Evolutionary conservation across 2,113 vertebrate genomes (phyloP).

Genomic region (Leucosticte australis): DNA sequence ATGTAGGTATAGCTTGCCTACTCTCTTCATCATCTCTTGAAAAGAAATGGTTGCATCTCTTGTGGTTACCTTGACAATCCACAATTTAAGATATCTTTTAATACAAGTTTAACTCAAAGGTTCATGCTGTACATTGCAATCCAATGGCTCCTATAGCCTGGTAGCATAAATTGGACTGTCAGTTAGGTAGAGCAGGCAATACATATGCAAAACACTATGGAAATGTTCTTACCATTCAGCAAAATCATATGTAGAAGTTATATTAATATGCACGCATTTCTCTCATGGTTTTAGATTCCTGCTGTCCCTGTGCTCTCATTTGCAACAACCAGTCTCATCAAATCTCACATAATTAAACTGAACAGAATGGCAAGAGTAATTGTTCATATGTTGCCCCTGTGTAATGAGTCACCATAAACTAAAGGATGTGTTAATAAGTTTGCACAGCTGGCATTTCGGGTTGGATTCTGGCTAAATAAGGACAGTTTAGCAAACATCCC

Average conservation of each 20-base stretch:
- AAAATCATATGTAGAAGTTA: background rate
- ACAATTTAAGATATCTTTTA: background rate
- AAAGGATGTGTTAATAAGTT: constrained; percentile 37
- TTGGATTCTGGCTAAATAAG: constrained; percentile 10
- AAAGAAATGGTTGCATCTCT: background rate
- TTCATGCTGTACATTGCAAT: background rate
- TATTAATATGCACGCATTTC: background rate
- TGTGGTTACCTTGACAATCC: constrained; percentile 14
- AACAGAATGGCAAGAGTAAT: constrained; percentile 23
- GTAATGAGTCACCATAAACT: constrained; percentile 46
- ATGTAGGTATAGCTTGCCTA: background rate
- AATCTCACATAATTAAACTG: constrained; percentile 32
- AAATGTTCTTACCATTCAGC: background rate
- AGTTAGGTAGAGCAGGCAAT: background rate
- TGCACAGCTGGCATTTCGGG: constrained; percentile 35
- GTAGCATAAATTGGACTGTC: background rate
- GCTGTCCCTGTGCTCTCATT: background rate
- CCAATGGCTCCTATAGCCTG: background rate
- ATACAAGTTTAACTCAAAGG: background rate
- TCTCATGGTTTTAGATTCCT: background rate
- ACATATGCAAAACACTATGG: background rate
- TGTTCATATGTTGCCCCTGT: background rate
- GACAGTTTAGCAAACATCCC: background rate
- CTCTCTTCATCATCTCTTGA: background rate
- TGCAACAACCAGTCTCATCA: background rate